Base-by-base conservation (phyloP, 2,797 vertebrate species). In the Danio albolineatus region DNA sequence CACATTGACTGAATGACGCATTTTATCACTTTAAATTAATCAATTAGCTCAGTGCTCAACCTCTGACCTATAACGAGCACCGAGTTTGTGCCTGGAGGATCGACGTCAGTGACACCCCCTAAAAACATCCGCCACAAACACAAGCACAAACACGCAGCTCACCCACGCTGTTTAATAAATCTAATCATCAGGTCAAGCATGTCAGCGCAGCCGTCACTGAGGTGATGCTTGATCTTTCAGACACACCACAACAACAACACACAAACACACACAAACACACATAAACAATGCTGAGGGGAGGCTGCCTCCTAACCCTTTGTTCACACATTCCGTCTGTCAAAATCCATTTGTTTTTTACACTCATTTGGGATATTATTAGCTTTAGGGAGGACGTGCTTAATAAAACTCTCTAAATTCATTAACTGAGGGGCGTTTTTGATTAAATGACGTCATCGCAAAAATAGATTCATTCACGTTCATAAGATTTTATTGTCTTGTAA, bases 11-110 rank as follows among this genome's bases (percentile, higher is more conserved):
- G 69, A 71, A 77, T 82, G 80, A 82, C 66, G 80, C 74, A 82
- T 72, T 57, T 77, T 62, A 82, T 82, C 80, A 82, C 80, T 70
- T 81, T 72, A 61, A 81, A 81, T 81, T 76, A 81, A 62, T 81
- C 65, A 81, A 64, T 81, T 77, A 81, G 49, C 80, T 82, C 73
- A 64, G 49, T 77, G 41, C 60, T 61, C 75, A 49, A 77, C 80
- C 73, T 77, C 80, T 82, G 65, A 72, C 59, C 66, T 82, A 39
- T 77, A 70, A 70, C 57, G 21, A 71, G 28, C 57, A 41, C 39
- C 56, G 73, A 65, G 48, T 76, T 81, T 74, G 54, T 54, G 73
- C 73, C 74, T 75, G 38, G 43, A 81, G 65, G 65, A 51, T 60
- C 48, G 69, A 61, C 44, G 62, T 76, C 71, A 73, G 28, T 75